Evolutionary conservation across 2,888 invertebrate species (phyloP).

Genomic region (Antitype chi): DNA sequence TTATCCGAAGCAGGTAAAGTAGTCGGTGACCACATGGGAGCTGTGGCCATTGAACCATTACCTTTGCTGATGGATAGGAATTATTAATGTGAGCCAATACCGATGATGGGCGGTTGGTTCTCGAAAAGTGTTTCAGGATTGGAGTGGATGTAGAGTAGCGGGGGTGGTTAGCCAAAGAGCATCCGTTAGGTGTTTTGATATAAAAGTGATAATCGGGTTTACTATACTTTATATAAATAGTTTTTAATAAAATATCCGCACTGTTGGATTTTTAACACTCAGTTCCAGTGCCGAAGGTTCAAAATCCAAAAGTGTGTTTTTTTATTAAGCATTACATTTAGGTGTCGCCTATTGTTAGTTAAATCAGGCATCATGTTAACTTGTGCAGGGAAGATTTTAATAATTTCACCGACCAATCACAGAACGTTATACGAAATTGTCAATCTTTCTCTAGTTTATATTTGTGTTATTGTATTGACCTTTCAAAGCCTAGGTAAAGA

Average conservation of each 20-base stretch:
- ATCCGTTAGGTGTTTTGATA: neutral
- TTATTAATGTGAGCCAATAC: slow-evolving; percentile 60
- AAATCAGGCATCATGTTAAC: neutral
- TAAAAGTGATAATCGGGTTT: neutral
- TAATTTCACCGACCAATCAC: neutral
- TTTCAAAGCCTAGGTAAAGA: no score
- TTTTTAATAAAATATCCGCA: neutral
- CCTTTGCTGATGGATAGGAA: slow-evolving; percentile 50
- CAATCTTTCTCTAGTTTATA: neutral
- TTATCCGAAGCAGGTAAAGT: slow-evolving; percentile 58
- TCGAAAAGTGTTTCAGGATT: slow-evolving; percentile 17
- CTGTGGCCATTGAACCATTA: slow-evolving; percentile 62
- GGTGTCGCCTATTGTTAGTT: no score
- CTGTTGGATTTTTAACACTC: neutral
- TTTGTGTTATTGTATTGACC: neutral
- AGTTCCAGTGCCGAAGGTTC: neutral
- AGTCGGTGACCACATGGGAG: slow-evolving; percentile 62
- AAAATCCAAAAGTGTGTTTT: neutral
- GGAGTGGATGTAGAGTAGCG: slow-evolving; percentile 35
- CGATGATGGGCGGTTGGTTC: slow-evolving; percentile 49
- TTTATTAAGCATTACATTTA: neutral
- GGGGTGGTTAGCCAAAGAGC: neutral
- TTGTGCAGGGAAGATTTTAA: neutral
- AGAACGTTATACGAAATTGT: neutral
- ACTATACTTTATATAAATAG: no score